Evolutionary conservation across 2,888 invertebrate species (phyloP).

Genomic region (Bombyx huttoni): DNA sequence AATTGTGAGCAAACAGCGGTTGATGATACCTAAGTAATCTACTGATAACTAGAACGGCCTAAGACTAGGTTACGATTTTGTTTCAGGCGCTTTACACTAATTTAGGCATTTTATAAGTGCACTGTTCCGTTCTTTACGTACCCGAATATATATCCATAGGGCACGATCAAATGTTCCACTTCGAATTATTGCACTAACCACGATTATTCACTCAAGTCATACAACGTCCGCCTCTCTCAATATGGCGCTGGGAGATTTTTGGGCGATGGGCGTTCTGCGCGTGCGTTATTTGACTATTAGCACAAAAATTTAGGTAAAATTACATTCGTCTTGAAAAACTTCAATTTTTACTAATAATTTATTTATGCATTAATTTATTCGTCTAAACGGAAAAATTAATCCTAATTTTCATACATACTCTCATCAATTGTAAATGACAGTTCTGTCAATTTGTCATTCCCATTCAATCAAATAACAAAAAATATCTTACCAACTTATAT

Average conservation of each 20-base stretch:
- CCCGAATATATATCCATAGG: constrained; percentile 74
- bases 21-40: constrained; percentile 72
- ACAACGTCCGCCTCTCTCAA: constrained; percentile 83
- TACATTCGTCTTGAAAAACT: constrained; percentile 24
- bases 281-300: constrained; percentile 65
- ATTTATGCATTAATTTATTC: constrained; percentile 19
- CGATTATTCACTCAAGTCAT: constrained; percentile 72
- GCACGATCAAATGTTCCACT: constrained; percentile 70
- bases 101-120: constrained; percentile 31
- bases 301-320: constrained; percentile 45
- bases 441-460: constrained; percentile 21
- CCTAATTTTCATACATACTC: constrained; percentile 39
- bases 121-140: constrained; percentile 61
- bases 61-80: constrained; percentile 74
- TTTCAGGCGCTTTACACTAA: constrained; percentile 35
- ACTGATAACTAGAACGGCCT: constrained; percentile 76
- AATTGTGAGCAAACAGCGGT: constrained; percentile 74
- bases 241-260: constrained; percentile 79
- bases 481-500: not conserved
- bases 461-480: not conserved
- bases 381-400: constrained; percentile 32
- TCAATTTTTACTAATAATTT: constrained; percentile 19
- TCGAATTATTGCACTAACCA: constrained; percentile 71
- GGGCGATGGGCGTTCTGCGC: constrained; percentile 70
- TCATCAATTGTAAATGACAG: constrained; percentile 50